Conservation (phyloP, 2,888 invertebrate species). For the Mamestra brassicae region DNA sequence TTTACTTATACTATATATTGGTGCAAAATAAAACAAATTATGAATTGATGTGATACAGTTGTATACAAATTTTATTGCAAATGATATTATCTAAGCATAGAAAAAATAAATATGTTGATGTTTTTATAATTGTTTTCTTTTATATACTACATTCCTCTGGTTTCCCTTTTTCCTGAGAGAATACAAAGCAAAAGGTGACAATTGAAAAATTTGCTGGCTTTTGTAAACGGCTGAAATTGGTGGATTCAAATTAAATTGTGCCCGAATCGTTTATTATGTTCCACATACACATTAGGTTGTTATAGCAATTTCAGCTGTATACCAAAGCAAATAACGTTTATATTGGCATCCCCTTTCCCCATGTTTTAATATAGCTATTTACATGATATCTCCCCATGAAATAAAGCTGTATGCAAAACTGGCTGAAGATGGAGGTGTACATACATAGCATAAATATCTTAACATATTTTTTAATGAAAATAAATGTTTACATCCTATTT, state of each 20-base stretch:
- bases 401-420: conserved; percentile 9
- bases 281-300: not conserved
- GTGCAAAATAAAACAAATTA: conserved; percentile 53
- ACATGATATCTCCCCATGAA: conserved; percentile 2
- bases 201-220: not conserved
- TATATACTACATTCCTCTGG: conserved; percentile 13
- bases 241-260: not conserved
- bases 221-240: not conserved
- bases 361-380: not conserved
- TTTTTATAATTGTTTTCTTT: conserved; percentile 54
- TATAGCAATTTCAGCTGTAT: conserved; percentile 10
- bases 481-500: not conserved
- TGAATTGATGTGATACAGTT: conserved; percentile 52
- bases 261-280: too few relatives aligned
- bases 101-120: conserved; percentile 64
- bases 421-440: not conserved
- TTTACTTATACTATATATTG: not conserved
- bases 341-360: not conserved
- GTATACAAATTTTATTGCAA: conserved; percentile 54
- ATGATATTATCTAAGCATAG: conserved; percentile 51
- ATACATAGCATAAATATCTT: not conserved
- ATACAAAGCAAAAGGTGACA: conserved; percentile 21
- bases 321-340: not conserved
- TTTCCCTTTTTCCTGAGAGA: conserved; percentile 2
- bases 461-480: not conserved